A percentile compares a stretch with the other conserved stretches of the same genome.
These are phyloP conservation scores for Artemia franciscana DNA, from an alignment of 1,140 invertebrate species.

Conservation along the genomic window DNA sequence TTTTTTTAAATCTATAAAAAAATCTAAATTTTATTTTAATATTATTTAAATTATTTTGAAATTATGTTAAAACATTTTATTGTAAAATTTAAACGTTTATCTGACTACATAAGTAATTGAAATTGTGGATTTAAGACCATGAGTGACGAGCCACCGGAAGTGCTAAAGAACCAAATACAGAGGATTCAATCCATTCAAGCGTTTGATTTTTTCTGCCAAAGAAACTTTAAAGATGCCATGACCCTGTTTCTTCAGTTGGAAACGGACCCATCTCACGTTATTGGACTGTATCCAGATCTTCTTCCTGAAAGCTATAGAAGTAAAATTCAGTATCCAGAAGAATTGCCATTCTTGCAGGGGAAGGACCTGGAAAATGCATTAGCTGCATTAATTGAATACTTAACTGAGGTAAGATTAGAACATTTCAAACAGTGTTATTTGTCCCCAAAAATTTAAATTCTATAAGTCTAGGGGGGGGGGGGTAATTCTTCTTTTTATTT, in stretches of 20 bases:
- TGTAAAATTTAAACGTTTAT: too few species aligned
- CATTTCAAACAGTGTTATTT: too few species aligned
- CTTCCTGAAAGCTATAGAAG: slow-evolving; percentile 38
- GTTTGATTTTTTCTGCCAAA: slow-evolving; percentile 66
- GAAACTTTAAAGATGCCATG: slow-evolving; percentile 70
- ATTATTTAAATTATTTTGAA: too few species aligned
- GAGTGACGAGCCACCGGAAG: slow-evolving; percentile 50
- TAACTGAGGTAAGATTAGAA: slow-evolving; percentile 46
- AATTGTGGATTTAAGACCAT: slow-evolving; percentile 57
- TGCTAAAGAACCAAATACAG: slow-evolving; percentile 52
- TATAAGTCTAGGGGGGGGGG: too few species aligned
- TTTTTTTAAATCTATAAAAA: too few species aligned
- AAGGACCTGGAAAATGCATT: slow-evolving; percentile 65
- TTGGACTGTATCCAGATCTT: slow-evolving; percentile 72
- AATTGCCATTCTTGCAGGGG: slow-evolving; percentile 41
- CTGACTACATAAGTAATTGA: too few species aligned
- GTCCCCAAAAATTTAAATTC: too few species aligned
- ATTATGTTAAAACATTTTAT: too few species aligned
- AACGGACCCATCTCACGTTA: slow-evolving; percentile 82
- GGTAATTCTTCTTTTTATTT: background rate
- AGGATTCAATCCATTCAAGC: slow-evolving; percentile 76
- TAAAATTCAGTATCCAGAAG: slow-evolving; percentile 28
- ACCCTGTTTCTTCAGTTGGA: slow-evolving; percentile 62
- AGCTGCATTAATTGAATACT: slow-evolving; percentile 66
- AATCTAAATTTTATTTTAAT: too few species aligned